These are phyloP conservation scores for Chalcis sispes DNA, from an alignment of 2,888 invertebrate species.

Conservation along the genomic window DNA sequence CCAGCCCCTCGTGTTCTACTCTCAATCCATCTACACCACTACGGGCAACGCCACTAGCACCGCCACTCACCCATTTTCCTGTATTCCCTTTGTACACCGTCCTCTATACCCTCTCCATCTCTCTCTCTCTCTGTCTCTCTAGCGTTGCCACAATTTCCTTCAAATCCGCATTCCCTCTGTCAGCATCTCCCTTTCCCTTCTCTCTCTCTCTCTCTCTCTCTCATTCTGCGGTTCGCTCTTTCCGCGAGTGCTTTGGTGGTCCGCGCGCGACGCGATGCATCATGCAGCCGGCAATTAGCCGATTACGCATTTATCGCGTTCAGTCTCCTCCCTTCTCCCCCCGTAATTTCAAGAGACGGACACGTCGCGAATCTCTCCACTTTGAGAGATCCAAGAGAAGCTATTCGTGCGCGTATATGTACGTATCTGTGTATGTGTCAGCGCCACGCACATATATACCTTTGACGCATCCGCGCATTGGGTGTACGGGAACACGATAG, in stretches of 20 bases:
- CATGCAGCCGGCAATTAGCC: slow-evolving; percentile 65
- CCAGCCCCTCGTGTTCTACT: too few species aligned
- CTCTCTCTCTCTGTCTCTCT: slow-evolving; percentile 34
- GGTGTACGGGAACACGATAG: neutral
- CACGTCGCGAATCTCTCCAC: too few species aligned
- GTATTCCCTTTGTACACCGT: slow-evolving; percentile 27
- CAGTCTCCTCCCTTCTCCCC: too few species aligned
- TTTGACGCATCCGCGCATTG: neutral
- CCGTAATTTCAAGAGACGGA: slow-evolving; percentile 8
- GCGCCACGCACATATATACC: too few species aligned
- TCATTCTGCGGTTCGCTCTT: slow-evolving; percentile 36
- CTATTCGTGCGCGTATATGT: too few species aligned
- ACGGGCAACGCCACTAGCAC: too few species aligned
- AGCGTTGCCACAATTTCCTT: slow-evolving; percentile 18
- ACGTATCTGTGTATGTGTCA: too few species aligned
- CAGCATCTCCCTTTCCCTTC: slow-evolving; percentile 30
- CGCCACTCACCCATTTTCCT: slow-evolving; percentile 11
- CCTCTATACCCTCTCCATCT: slow-evolving; percentile 10
- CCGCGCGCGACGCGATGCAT: slow-evolving; percentile 55
- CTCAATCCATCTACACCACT: too few species aligned
- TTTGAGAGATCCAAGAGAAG: too few species aligned
- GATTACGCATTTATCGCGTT: slow-evolving; percentile 62
- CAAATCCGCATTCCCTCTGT: slow-evolving; percentile 29
- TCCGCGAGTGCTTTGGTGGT: neutral
- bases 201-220: slow-evolving; percentile 8